Conservation (phyloP, 2,797 vertebrate species). For the Chiroxiphia lanceolata region DNA sequence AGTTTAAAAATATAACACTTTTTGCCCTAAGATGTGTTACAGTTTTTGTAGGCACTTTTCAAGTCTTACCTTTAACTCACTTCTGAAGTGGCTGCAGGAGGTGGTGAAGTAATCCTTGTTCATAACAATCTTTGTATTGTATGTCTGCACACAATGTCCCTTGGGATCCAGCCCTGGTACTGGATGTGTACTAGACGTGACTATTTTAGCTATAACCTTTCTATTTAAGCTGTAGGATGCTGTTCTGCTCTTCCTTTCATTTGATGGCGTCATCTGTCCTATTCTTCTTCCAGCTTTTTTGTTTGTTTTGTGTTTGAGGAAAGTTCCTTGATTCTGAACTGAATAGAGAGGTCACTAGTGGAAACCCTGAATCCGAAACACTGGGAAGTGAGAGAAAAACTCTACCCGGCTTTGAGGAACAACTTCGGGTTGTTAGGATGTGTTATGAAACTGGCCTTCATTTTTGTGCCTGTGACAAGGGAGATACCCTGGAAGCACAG, state of each 20-base stretch:
- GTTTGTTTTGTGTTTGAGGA: slow-evolving; percentile 35
- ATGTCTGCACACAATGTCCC: slow-evolving; percentile 55
- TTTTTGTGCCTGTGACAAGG: neutral
- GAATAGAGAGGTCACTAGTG: slow-evolving; percentile 38
- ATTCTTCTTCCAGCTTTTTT: slow-evolving; percentile 39
- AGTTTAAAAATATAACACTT: slow-evolving; percentile 23
- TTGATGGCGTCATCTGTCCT: neutral
- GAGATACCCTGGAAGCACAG: neutral
- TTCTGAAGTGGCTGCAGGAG: slow-evolving; percentile 48
- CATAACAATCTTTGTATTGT: slow-evolving; percentile 47
- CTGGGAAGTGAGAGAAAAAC: neutral
- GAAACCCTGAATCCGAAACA: neutral
- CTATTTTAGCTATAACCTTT: slow-evolving; percentile 56
- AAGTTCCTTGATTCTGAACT: slow-evolving; percentile 34
- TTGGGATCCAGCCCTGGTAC: neutral
- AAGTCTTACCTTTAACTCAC: slow-evolving; percentile 40
- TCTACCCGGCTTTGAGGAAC: neutral
- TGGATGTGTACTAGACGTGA: slow-evolving; percentile 8
- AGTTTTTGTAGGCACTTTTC: slow-evolving; percentile 30
- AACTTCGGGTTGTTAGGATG: neutral
- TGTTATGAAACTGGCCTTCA: neutral
- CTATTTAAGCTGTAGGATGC: slow-evolving; percentile 28
- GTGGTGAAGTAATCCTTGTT: slow-evolving; percentile 61
- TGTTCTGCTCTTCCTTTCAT: slow-evolving; percentile 36
- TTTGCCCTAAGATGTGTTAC: neutral